A percentile compares a stretch with the other conserved stretches of the same genome.
Conservation (phyloP, 2,888 invertebrate species). For the Lochmaea crataegi region DNA sequence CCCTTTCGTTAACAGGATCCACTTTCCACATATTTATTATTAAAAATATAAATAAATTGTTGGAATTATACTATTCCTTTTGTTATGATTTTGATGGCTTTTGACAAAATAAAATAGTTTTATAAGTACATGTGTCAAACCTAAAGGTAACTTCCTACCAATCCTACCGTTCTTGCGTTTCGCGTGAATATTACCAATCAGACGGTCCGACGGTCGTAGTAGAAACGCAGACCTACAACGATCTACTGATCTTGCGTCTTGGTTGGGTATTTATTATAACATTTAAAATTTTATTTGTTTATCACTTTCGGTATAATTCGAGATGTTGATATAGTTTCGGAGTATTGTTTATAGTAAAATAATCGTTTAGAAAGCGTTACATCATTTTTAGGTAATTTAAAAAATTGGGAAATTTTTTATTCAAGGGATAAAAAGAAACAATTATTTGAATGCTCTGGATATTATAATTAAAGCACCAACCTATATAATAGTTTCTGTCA, state of each 20-base stretch:
- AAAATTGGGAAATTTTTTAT: neutral
- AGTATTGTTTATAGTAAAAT: neutral
- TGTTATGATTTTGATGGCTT: constrained; percentile 28
- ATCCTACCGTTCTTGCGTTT: neutral
- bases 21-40: constrained; percentile 58
- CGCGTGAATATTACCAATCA: neutral
- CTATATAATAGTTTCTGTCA: neutral
- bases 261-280: too few species aligned
- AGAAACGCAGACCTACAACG: neutral
- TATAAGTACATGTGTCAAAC: constrained; percentile 2
- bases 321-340: neutral
- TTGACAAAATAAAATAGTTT: neutral
- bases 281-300: neutral
- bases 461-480: neutral
- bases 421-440: neutral
- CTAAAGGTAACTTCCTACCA: neutral
- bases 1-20: constrained; percentile 63
- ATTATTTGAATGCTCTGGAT: neutral
- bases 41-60: neutral
- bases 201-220: neutral
- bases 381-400: neutral
- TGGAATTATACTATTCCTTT: constrained; percentile 11
- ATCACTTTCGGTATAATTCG: neutral
- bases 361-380: neutral
- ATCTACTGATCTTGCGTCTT: too few species aligned